A percentile compares a stretch with the other conserved stretches of the same genome.
Conservation (phyloP, 2,113 vertebrate genomes). For the Chinchilla lanigera region DNA sequence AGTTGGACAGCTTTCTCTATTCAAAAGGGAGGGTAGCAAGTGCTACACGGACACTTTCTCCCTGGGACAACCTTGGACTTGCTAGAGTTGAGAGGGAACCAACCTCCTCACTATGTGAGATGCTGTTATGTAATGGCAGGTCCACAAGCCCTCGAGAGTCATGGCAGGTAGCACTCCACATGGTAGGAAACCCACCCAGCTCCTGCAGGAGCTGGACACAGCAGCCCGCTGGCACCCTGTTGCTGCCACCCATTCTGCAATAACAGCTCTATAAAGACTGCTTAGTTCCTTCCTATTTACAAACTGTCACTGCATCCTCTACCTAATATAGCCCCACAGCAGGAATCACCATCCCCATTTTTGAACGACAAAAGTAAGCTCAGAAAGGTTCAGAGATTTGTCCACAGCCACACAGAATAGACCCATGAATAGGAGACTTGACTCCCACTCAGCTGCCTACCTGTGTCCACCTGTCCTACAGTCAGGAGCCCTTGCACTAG, state of each 20-base stretch:
- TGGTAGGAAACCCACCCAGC: neutral
- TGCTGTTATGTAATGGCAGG: neutral
- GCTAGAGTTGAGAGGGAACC: neutral
- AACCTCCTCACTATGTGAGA: neutral
- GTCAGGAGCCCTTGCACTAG: neutral
- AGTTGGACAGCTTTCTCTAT: neutral
- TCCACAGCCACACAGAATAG: neutral
- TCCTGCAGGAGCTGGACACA: neutral
- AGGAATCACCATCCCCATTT: neutral
- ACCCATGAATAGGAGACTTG: neutral
- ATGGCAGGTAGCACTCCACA: neutral
- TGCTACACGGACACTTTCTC: neutral
- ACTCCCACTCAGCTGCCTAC: neutral
- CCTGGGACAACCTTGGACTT: neutral
- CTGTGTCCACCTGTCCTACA: neutral
- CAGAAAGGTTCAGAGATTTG: slow-evolving; percentile 1
- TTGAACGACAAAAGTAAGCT: slow-evolving; percentile 30
- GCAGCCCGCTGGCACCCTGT: neutral
- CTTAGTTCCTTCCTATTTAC: slow-evolving; percentile 31
- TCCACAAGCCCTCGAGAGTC: neutral
- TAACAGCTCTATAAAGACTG: slow-evolving; percentile 4
- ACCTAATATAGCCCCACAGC: neutral
- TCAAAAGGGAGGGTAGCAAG: neutral
- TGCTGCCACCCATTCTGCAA: slow-evolving; percentile 13
- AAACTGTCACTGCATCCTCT: neutral